Conservation (phyloP, 2,888 invertebrate species). For the Acheta domesticus region DNA sequence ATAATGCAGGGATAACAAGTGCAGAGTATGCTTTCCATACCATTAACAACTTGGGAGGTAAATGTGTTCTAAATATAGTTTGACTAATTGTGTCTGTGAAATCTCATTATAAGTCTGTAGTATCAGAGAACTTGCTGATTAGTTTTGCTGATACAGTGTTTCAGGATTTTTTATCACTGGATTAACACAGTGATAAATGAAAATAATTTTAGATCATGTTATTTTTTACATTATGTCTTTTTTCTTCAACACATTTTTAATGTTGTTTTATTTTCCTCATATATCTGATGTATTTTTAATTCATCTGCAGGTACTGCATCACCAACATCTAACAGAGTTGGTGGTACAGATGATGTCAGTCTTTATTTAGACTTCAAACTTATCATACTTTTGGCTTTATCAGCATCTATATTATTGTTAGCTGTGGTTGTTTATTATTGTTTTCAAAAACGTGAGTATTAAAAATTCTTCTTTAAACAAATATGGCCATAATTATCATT, state of each 20-base stretch:
- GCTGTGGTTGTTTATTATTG: slow-evolving; percentile 18
- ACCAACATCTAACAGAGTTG: neutral
- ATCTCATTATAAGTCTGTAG: too few relatives aligned
- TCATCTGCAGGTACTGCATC: neutral
- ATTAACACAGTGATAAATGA: too few relatives aligned
- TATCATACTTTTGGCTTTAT: neutral
- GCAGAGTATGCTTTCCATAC: slow-evolving; percentile 59
- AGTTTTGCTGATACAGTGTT: too few relatives aligned
- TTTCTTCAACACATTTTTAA: too few relatives aligned
- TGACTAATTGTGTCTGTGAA: too few relatives aligned
- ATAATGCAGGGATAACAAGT: slow-evolving; percentile 61
- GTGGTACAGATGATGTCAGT: neutral
- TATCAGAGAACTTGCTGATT: too few relatives aligned
- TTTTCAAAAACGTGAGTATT: slow-evolving; percentile 12
- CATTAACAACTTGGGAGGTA: slow-evolving; percentile 44
- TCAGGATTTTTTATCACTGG: too few relatives aligned
- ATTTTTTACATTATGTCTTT: too few relatives aligned
- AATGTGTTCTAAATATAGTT: neutral
- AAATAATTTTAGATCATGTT: too few relatives aligned
- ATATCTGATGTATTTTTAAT: neutral
- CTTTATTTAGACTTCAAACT: slow-evolving; percentile 19
- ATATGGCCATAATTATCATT: neutral
- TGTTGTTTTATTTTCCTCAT: too few relatives aligned
- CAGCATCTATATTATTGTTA: neutral
- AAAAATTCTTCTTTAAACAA: neutral